Base-by-base conservation (phyloP, 1,140 invertebrate species). In the Aphidius ervi region DNA sequence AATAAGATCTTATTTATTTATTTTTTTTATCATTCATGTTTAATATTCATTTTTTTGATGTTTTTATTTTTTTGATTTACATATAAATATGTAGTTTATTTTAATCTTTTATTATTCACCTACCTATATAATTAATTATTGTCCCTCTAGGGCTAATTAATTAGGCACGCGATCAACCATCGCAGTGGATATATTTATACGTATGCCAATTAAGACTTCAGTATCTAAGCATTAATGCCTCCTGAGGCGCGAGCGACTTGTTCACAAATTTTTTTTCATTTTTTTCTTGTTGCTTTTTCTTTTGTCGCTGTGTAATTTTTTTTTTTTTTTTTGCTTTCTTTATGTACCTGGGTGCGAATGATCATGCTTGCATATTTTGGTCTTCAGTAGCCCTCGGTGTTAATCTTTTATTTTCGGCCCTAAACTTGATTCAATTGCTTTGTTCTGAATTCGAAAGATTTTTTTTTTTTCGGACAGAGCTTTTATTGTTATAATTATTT, bases 121-220 rank as follows among this genome's bases (percentile, higher is more conserved):
- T 16, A 31, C 23, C 3, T 50, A 55, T 55, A 66, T 69, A 71
- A 72, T 73, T 72, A 74, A 74, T 75, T 69, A 72, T 73, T 74
- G 69, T 69, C 67, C 67, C 42, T 54, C 63, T 58, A 45, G 65
- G 62, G 65, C 68, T 74, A 73, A 78, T 78, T 78, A 78, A 77
- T 77, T 77, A 76, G 73, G 71, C 74, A 70, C 69, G 65, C 69
- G 74, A 73, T 71, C 66, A 63, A 61, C 67, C 48, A 58, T 41
- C 55, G 16, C 16, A 46, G 37, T 39, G 39, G 59, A 20, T 47
- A 66, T 16, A 16, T 16, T 16, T 16, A 16, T n/a, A n/a, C 69
- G 60, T 46, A 47, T 62, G 69, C 68, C 74, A 78, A 78, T 78
- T 77, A 74, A 77, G 75, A 74, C 58, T 63, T 75, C 71, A 72